Conservation (phyloP, 2,888 invertebrate genomes). For the Oeneis ivallda region DNA sequence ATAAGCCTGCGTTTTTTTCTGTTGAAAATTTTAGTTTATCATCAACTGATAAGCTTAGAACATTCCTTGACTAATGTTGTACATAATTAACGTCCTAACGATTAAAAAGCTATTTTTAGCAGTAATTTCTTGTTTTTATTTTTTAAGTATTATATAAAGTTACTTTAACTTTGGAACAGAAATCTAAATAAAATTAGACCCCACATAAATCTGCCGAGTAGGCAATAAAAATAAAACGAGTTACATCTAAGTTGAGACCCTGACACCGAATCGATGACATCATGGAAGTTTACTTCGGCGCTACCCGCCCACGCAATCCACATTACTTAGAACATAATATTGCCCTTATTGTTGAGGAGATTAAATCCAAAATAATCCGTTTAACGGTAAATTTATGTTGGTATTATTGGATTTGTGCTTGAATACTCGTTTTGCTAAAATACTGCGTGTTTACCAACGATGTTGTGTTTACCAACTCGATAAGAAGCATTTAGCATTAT, state of each 20-base stretch:
- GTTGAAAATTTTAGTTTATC: background rate
- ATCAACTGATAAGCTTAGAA: background rate
- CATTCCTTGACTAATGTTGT: background rate
- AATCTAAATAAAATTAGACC: background rate
- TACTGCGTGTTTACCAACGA: conserved; percentile 3
- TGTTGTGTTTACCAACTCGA: conserved; percentile 4
- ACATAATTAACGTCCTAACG: background rate
- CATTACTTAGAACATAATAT: conserved; percentile 27
- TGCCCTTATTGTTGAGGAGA: conserved; percentile 25
- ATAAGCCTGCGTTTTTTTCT: background rate
- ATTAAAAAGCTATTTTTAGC: background rate
- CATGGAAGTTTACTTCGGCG: conserved; percentile 50
- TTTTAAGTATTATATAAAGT: background rate
- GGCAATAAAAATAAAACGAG: conserved; percentile 45
- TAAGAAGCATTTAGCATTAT: background rate
- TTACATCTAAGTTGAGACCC: conserved; percentile 56
- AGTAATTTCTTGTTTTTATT: background rate
- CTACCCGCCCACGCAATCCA: conserved; percentile 49
- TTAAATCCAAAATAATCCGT: conserved; percentile 28
- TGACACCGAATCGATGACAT: conserved; percentile 60
- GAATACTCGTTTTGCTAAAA: conserved; percentile 15
- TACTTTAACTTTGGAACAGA: background rate
- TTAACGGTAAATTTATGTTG: conserved; percentile 4
- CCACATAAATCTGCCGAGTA: conserved; percentile 18
- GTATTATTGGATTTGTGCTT: conserved; percentile 1